Evolutionary conservation across 2,888 invertebrate species (phyloP), one percentile per base, ranked within the genome.

Genomic region (Mythimna albipuncta): DNA sequence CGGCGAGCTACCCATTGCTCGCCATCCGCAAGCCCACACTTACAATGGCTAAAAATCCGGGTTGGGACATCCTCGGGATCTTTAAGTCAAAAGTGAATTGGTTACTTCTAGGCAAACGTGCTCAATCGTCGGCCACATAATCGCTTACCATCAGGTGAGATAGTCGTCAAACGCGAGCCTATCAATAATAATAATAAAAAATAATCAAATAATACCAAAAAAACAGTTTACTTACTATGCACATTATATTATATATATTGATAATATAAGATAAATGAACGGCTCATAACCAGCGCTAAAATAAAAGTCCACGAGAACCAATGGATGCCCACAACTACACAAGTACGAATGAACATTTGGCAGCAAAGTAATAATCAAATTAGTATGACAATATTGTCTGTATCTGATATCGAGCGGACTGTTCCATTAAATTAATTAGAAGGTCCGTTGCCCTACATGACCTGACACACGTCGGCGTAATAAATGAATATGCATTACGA

Each of bases 231-330:
- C 77, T 69, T 35, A 88, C 50, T 16, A 92, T 86, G 66, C 89
- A 91, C 0, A 88, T 79, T n/a, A n/a, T n/a, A n/a, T n/a, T n/a
- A n/a, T n/a, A n/a, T n/a, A n/a, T n/a, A n/a, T 91, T 0, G 93
- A 91, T 72, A 93, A 77, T 19, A 26, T 26, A 26, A 71, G 64
- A 71, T 93, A 92, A 35, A 92, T 79, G 59, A 85, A 86, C 0
- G 74, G 79, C 65, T 87, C 87, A 10, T 85, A 79, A 63, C 81
- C 80, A 65, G 82, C 75, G 72, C 86, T 77, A 13, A 93, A 71
- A 66, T 89, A 91, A 32, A 90, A 91, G 61, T 93, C 92, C 21
- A 91, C 87, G 41, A 86, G 89, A 59, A 90, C 87, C 7, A 85
- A 77, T 7, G 89, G 89, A 59, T 88, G 85, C 87, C 70, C 77